These are phyloP conservation scores for Ichneumoninae sp. DNA, from an alignment of 2,888 invertebrate species.

Conservation along the genomic window DNA sequence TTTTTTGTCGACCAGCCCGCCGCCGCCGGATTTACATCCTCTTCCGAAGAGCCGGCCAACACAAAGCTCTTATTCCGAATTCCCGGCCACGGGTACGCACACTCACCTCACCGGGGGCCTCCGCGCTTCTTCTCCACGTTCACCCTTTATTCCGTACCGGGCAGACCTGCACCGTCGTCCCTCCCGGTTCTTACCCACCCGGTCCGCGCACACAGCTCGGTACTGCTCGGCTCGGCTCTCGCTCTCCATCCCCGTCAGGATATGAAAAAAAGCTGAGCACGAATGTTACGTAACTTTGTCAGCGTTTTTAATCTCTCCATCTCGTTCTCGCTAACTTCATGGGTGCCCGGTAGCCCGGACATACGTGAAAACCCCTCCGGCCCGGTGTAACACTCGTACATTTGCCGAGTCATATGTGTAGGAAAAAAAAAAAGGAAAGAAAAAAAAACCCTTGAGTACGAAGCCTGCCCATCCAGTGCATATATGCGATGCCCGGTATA, in stretches of 20 bases:
- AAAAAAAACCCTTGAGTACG: not conserved
- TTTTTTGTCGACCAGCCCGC: constrained; percentile 47
- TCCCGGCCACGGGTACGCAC: constrained; percentile 54
- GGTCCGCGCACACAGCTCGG: constrained; percentile 24
- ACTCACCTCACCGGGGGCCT: constrained; percentile 32
- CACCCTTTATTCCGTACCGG: constrained; percentile 60
- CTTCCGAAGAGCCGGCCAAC: constrained; percentile 49
- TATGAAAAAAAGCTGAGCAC: constrained; percentile 75
- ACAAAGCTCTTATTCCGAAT: constrained; percentile 68
- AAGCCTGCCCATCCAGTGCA: constrained; percentile 27
- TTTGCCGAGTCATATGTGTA: constrained; percentile 42
- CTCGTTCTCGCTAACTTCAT: constrained; percentile 46
- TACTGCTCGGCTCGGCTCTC: constrained; percentile 34
- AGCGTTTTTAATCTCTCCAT: constrained; percentile 79
- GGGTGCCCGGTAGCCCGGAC: constrained; percentile 11
- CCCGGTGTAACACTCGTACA: constrained; percentile 44
- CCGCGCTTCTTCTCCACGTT: constrained; percentile 25
- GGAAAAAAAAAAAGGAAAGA: constrained; percentile 27
- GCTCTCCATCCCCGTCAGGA: constrained; percentile 65
- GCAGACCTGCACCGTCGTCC: constrained; percentile 35
- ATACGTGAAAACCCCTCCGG: constrained; percentile 44
- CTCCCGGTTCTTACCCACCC: constrained; percentile 42
- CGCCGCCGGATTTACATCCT: constrained; percentile 64
- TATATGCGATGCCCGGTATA: constrained; percentile 2
- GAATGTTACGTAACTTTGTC: constrained; percentile 82